Base-by-base conservation (phyloP, 2,113 vertebrate species). In the Ranitomeya variabilis region DNA sequence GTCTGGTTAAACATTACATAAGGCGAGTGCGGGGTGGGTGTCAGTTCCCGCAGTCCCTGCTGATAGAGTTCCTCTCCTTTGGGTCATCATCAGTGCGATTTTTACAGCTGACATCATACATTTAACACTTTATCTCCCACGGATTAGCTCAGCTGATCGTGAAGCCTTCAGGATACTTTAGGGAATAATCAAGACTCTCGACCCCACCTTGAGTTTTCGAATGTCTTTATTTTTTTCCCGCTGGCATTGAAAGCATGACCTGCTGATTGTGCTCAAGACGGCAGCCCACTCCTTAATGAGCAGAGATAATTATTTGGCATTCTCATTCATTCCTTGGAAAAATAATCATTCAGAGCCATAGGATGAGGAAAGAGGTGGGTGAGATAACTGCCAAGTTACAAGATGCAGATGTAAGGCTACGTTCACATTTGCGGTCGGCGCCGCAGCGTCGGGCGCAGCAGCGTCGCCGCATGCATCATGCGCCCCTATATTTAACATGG, bases 291-390 rank as follows among this genome's bases (percentile, higher is more conserved):
- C 55, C 64, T 79, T 86, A 78, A 79, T 67, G 76, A 86, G 85
- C 21, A 21, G 59, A 86, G 85, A 86, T 86, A 79, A 76, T 86
- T 62, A 67, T 86, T 86, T 86, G 85, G 76, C 74, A 86, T n/a
- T 64, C 85, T 55, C 85, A 66, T 54, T 86, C 74, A 79, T 77
- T 62, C 60, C 62, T 79, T 45, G 78, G 37, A 79, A 54, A 79
- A 64, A 62, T 79, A 79, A 15, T 86, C 52, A 6, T 67, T 79
- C 52, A 45, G 59, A 66, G 85, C 45, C 60, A 62, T 66, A 37
- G 85, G 59, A 86, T 78, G 74, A 64, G 59, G 59, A 77, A 11
- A 77, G 55, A 62, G 31, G 71, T 79, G 37, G 60, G 21, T 76
- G 74, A 86, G 59, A 79, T 55, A 78, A 54, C 62, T 6, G 59